Evolutionary conservation across 2,888 invertebrate species (phyloP), one percentile per base, ranked within the genome.

Genomic region (Ypsolopha scabrella): DNA sequence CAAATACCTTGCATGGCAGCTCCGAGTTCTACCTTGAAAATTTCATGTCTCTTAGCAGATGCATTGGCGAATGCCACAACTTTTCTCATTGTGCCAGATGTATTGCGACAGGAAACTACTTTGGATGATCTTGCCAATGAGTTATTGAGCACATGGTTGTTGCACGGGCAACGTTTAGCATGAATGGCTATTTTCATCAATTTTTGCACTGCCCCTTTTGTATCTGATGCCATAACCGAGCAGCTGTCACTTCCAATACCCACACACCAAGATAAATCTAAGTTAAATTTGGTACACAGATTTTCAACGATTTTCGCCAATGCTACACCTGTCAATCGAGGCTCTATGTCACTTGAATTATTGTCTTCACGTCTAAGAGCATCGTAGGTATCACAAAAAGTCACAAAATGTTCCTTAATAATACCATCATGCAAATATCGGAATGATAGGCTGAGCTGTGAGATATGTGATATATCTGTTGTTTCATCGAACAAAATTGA

Each of bases 401-500:
- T 35, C 24, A 51, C n/a, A 54, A 55, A 55, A 53, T 53, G 36
- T 51, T 55, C 55, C 50, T 51, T 53, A 51, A 55, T 53, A 48
- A 55, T 6, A 11, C 51, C 51, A 50, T 55, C 52, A 51, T 52
- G n/a, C 14, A 61, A 47, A 59, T 64, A 63, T 47, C 62, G 38
- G 9, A 67, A 52, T 50, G 59, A 55, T 49, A 65, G 54, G 50
- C 59, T 61, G 52, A 68, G 33, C 58, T 54, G 53, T 52, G 44
- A 45, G 47, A 41, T 55, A 51, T 53, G 52, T 24, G 55, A 53
- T 46, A 54, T 50, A 51, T 65, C 64, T 37, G 62, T 64, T 8
- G 64, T 68, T 55, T 67, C 63, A 45, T 68, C 63, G 52, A 65
- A 66, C 10, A 67, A 51, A 24, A 67, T 55, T 41, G 58, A 11